These are phyloP conservation scores for Gortyna flavago DNA, from an alignment of 2,888 invertebrate genomes.

Conservation along the genomic window DNA sequence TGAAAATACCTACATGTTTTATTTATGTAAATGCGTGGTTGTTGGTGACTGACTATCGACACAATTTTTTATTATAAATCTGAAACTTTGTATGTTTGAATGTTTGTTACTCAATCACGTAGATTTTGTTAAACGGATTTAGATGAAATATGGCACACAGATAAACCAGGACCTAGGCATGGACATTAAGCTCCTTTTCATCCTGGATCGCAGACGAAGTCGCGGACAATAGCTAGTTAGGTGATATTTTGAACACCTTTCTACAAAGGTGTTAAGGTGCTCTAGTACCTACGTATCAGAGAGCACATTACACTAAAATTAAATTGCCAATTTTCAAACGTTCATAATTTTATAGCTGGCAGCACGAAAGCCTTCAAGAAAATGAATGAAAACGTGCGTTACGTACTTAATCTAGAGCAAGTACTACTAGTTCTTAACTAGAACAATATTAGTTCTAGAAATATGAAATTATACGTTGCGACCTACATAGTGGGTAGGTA, in stretches of 20 bases:
- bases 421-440: slow-evolving; percentile 49
- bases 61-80: not conserved
- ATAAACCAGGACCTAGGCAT: not conserved
- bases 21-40: not conserved
- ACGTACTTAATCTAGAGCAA: slow-evolving; percentile 45
- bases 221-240: not conserved
- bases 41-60: not conserved
- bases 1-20: not conserved
- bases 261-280: not conserved
- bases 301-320: not conserved
- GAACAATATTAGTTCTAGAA: slow-evolving; percentile 52
- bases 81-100: not conserved
- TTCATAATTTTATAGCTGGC: not conserved
- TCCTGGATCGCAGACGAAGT: not conserved
- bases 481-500: slow-evolving; percentile 40
- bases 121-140: not conserved
- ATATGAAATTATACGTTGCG: slow-evolving; percentile 54
- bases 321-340: not conserved
- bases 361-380: slow-evolving; percentile 47
- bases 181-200: not conserved
- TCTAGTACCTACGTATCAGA: not conserved
- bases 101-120: not conserved
- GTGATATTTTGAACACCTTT: not conserved
- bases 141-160: not conserved
- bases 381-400: slow-evolving; percentile 37